Evolutionary conservation across 2,113 vertebrate genomes (phyloP), one percentile per base, ranked within the genome.

Genomic region (Silurus glanis): DNA sequence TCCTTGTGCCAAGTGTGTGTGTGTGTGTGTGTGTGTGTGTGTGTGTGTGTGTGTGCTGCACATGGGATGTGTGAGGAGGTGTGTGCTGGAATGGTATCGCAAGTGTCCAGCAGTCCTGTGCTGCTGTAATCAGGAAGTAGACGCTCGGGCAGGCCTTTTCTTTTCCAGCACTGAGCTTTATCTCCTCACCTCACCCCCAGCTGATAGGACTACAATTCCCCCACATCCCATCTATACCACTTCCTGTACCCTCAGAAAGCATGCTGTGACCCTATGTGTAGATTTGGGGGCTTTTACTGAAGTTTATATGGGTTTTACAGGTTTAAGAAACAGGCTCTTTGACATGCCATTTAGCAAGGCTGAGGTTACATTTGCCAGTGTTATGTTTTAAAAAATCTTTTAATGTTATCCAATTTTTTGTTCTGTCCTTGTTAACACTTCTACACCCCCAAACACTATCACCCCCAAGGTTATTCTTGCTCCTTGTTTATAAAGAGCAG

Each of bases 81-180:
- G 91, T 47, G 94, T 94, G 53, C 55, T 85, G 61, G 82, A 89
- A 82, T 92, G 88, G 0, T 98, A 99, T 98, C 97, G 72, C 90
- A 88, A 64, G 25, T 7, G 79, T 92, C 93, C 93, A 94, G 90
- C 92, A 87, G 91, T 89, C 80, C 66, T 80, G 76, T 86, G 49
- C 71, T 56, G 79, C 75, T 67, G 83, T 85, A 90, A 90, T 92
- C 91, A 93, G 94, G 93, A 94, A 93, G 92, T 89, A 86, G 89
- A 90, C 61, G 62, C 79, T 88, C 89, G 89, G 89, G 88, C 91
- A 83, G 87, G 90, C 92, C 94, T 94, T 93, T 92, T 85, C 87
- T 87, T 86, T 86, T 88, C 85, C 90, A 85, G 88, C 85, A 85
- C 84, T 67, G 84, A 83, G 91, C 91, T 80, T 94, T 95, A 94